Evolutionary conservation across 23 tunicate genomes (phyloP).

Genomic region (Ciona savignyi): DNA sequence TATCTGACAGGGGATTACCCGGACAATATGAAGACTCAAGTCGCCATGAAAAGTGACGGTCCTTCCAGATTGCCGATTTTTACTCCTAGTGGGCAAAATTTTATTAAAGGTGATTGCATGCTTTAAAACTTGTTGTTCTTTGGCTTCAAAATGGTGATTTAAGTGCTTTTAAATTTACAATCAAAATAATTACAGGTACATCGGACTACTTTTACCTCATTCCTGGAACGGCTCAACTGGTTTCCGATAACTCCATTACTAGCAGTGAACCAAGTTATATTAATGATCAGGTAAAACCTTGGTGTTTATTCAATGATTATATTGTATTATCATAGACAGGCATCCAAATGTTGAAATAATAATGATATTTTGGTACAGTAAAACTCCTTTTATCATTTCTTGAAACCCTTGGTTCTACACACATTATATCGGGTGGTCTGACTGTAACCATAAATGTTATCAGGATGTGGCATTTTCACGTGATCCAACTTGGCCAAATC

Average conservation of each 20-base stretch:
- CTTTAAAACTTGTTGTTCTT: too few relatives aligned
- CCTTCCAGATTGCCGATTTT: conserved; percentile 34
- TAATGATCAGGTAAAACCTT: conserved; percentile 33
- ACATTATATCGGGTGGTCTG: too few relatives aligned
- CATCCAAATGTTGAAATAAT: not conserved
- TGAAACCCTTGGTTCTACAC: too few relatives aligned
- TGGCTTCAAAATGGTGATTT: too few relatives aligned
- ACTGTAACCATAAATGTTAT: not conserved
- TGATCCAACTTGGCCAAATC: conserved; percentile 41
- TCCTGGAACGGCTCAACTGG: conserved; percentile 69
- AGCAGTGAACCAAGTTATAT: conserved; percentile 12
- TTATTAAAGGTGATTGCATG: conserved; percentile 44
- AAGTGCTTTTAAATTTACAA: too few relatives aligned
- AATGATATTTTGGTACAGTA: not conserved
- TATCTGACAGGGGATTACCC: conserved; percentile 85
- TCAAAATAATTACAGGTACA: conserved; percentile 35
- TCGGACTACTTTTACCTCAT: conserved; percentile 64
- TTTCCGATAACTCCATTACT: conserved; percentile 2
- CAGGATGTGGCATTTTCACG: conserved; percentile 35
- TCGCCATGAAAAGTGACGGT: conserved; percentile 6
- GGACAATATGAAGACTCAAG: conserved; percentile 48
- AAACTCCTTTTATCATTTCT: too few relatives aligned
- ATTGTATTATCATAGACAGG: too few relatives aligned
- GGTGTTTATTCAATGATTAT: not conserved
- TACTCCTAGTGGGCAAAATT: conserved; percentile 30